Evolutionary conservation across 2,113 vertebrate species (phyloP).

Genomic region (Ifrita kowaldi): DNA sequence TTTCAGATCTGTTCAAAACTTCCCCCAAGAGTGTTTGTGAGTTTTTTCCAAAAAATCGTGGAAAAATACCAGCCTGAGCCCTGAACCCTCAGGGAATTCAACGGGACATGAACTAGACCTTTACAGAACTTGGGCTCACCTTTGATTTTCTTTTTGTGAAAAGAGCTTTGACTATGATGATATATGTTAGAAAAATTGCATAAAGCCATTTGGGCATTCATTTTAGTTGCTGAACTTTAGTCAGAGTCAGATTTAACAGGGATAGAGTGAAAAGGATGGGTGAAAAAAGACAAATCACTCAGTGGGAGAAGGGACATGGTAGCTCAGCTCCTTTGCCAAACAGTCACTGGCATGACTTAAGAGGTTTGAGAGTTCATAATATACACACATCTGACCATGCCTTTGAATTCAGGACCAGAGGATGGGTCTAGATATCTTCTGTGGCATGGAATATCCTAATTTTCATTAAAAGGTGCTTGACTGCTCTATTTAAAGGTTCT

Average conservation of each 20-base stretch:
- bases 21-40: background rate
- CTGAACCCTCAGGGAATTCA: background rate
- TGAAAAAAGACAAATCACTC: background rate
- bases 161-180: background rate
- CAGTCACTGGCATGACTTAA: background rate
- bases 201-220: background rate
- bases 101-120: accelerated
- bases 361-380: background rate
- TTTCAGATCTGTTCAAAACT: background rate
- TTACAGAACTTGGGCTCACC: background rate
- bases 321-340: background rate
- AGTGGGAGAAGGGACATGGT: background rate
- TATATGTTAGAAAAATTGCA: background rate
- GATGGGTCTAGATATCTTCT: background rate
- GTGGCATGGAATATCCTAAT: background rate
- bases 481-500: background rate
- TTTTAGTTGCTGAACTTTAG: background rate
- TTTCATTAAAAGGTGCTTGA: background rate
- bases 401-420: background rate
- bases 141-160: background rate
- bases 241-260: background rate
- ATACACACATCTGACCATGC: background rate
- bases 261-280: background rate
- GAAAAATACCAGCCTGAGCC: background rate
- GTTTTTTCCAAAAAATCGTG: background rate